Base-by-base conservation (phyloP, 2,888 invertebrate genomes). In the Mesochorus sp. region DNA sequence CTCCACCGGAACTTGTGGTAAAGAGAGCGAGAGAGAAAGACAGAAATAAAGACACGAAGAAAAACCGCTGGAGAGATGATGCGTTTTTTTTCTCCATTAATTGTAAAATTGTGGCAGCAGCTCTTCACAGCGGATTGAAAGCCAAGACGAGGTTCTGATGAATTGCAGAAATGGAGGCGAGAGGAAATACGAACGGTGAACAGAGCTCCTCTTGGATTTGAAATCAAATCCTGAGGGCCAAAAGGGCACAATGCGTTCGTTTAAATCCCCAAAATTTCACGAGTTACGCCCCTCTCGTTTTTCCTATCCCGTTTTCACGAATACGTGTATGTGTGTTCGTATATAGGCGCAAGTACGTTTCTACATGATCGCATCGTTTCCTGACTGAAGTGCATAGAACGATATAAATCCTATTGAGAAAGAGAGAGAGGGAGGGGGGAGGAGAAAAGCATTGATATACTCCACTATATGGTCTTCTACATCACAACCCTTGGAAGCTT, bases 171-270 rank as follows among this genome's bases (percentile, higher is more conserved):
- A 24, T 21, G 51, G 21, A 14, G 19, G 31, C 31, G 37, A 17
- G 21, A 37, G 55, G 73, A 73, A 73, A 73, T 68, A 49, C 55
- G 42, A 73, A 67, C 61, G 5, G 61, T 39, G 67, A 68, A 73
- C 73, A 77, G 68, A 77, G 77, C 73, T 57, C 19, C 55, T 68
- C 42, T 57, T 19, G 59, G 76, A 72, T 62, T 73, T 37, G 70
- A 10, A 34, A 34, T n/a, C n/a, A n/a, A n/a, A n/a, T n/a, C n/a
- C n/a, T n/a, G n/a, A n/a, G n/a, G n/a, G n/a, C n/a, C n/a, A n/a
- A n/a, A n/a, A n/a, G n/a, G n/a, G n/a, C n/a, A 10, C 21, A 8
- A 21, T 57, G 24, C 28, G 8, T 31, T n/a, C n/a, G n/a, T n/a
- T n/a, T n/a, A n/a, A n/a, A n/a, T n/a, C n/a, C n/a, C n/a, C n/a